These are phyloP conservation scores for Platanista minor DNA, from an alignment of 2,113 vertebrate species.

Conservation along the genomic window DNA sequence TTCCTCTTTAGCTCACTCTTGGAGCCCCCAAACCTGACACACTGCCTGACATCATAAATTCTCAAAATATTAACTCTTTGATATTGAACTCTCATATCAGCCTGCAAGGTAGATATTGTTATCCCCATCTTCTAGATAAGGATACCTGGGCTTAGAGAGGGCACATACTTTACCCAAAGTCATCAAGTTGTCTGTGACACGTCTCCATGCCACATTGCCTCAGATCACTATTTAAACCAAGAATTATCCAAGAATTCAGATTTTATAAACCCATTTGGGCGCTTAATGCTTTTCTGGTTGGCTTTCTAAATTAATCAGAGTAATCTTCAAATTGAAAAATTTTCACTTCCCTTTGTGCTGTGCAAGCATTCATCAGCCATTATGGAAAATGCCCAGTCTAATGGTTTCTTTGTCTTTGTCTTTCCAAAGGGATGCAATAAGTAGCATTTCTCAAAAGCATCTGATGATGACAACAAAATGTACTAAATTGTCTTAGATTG, in stretches of 20 bases:
- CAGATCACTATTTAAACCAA: neutral
- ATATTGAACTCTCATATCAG: neutral
- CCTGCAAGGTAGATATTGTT: neutral
- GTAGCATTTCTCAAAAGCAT: constrained; percentile 16
- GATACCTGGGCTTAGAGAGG: neutral
- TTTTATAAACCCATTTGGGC: neutral
- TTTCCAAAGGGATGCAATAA: neutral
- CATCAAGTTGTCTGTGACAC: neutral
- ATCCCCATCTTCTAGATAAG: neutral
- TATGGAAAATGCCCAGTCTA: neutral
- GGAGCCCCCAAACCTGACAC: neutral
- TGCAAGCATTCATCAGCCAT: neutral
- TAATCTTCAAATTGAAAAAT: neutral
- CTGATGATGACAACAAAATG: neutral
- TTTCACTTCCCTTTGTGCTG: neutral
- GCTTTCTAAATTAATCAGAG: neutral
- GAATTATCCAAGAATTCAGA: neutral
- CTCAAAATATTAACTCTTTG: neutral
- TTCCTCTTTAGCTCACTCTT: neutral
- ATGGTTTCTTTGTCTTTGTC: neutral
- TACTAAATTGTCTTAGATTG: neutral
- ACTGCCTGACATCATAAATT: neutral
- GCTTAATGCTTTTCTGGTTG: neutral
- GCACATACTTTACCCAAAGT: neutral
- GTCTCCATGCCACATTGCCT: neutral